Conservation (phyloP, 2,797 vertebrate species). For the Pelobates cultripes region DNA sequence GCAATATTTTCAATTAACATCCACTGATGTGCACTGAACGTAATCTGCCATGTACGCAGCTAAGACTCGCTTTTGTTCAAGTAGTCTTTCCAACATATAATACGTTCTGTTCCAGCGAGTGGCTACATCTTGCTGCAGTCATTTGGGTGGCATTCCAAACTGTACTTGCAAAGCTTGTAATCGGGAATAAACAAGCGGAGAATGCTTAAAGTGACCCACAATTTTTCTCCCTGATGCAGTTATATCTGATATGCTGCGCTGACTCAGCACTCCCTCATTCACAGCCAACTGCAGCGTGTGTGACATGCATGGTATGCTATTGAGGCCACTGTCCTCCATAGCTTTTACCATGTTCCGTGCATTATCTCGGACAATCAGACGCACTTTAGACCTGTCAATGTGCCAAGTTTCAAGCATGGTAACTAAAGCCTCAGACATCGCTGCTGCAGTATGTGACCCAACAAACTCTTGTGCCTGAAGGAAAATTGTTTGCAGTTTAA, state of each 20-base stretch:
- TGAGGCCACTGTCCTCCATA: too few species aligned
- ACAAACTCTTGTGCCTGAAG: background rate
- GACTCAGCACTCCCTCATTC: too few species aligned
- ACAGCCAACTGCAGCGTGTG: too few species aligned
- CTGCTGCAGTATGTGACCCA: background rate
- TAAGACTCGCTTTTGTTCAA: background rate
- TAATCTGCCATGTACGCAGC: background rate
- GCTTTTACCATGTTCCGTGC: too few species aligned
- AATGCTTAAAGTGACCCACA: background rate
- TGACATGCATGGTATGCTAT: too few species aligned
- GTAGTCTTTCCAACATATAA: too few species aligned
- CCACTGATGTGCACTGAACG: background rate
- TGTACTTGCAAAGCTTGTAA: slow-evolving; percentile 1
- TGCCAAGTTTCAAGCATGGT: background rate
- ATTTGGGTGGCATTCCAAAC: background rate
- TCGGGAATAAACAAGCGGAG: background rate
- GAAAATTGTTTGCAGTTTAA: background rate
- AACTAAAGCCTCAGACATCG: background rate
- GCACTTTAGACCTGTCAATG: too few species aligned
- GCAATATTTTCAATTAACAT: background rate
- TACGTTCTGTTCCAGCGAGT: too few species aligned
- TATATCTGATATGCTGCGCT: too few species aligned
- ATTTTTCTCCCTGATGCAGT: background rate
- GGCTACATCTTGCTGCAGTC: background rate
- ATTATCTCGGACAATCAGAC: too few species aligned